phyloP scores from a whole-genome alignment of 2,113 vertebrate genomes.

The Vanacampus margaritifer region DNA sequence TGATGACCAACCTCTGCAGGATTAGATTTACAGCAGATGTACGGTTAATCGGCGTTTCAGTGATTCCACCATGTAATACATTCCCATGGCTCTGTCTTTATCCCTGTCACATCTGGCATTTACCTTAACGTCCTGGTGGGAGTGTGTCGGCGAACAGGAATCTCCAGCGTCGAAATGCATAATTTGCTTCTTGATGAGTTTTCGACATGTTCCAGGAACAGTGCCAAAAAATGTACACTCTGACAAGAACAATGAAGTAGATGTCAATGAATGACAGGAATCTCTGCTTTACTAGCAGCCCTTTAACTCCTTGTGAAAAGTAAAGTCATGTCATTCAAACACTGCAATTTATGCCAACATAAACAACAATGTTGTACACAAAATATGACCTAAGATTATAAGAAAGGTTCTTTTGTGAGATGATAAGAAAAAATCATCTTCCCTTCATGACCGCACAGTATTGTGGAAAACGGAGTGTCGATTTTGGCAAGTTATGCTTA shows the following conservation, averaged over 20 bases:
- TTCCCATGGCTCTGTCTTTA: constrained; percentile 19
- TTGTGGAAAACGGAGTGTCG: no score
- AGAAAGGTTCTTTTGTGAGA: no score
- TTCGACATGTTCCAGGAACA: neutral
- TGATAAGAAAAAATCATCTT: no score
- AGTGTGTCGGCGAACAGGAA: constrained; percentile 15
- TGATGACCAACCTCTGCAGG: neutral
- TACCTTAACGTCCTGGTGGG: constrained; percentile 10
- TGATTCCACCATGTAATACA: constrained; percentile 3
- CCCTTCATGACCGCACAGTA: no score
- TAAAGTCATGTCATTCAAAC: no score
- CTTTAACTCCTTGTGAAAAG: no score
- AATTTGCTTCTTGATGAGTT: neutral
- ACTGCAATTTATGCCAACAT: no score
- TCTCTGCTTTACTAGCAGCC: no score
- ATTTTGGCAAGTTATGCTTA: no score
- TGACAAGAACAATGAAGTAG: neutral
- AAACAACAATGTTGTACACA: no score
- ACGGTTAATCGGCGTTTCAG: constrained; percentile 24
- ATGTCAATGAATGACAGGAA: neutral
- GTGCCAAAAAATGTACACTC: neutral
- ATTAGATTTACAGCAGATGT: constrained; percentile 30
- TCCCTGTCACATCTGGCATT: constrained; percentile 4
- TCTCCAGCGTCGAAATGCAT: neutral
- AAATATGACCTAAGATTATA: no score